Conservation (phyloP, 1,140 invertebrate genomes). For the Formica exsecta region DNA sequence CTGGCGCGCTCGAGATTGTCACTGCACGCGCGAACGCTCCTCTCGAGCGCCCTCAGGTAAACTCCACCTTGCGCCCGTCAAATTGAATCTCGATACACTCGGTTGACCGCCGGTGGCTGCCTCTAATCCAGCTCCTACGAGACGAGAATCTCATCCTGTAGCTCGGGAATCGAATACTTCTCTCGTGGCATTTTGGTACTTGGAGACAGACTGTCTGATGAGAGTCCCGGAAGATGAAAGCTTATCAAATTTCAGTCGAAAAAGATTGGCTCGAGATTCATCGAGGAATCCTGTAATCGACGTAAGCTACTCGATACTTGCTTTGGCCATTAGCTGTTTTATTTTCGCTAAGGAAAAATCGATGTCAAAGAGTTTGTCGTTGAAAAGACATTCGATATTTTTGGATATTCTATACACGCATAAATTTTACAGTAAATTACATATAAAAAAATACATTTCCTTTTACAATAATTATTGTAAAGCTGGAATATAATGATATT, state of each 20-base stretch:
- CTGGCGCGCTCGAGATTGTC: conserved; percentile 7
- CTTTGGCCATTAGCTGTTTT: background rate
- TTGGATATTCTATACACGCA: background rate
- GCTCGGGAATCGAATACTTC: conserved; percentile 11
- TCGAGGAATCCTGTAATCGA: background rate
- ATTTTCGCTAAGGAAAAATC: background rate
- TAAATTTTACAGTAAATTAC: background rate
- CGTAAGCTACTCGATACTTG: background rate
- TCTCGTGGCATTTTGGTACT: conserved; percentile 26
- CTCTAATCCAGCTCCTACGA: conserved; percentile 25
- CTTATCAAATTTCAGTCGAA: conserved; percentile 12
- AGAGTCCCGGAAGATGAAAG: background rate
- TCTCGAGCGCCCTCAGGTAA: conserved; percentile 41
- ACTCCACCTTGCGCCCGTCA: conserved; percentile 29
- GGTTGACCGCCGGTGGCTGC: conserved; percentile 31
- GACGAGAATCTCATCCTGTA: conserved; percentile 31
- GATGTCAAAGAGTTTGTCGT: background rate
- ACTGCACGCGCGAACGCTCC: conserved; percentile 49
- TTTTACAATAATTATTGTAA: no score
- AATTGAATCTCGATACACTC: conserved; percentile 72
- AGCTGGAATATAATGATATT: no score
- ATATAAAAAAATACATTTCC: no score
- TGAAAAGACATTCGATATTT: background rate
- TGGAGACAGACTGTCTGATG: background rate
- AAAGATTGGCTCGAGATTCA: background rate